These are phyloP conservation scores for Rutpela maculata DNA, from an alignment of 2,888 invertebrate genomes.

Conservation along the genomic window DNA sequence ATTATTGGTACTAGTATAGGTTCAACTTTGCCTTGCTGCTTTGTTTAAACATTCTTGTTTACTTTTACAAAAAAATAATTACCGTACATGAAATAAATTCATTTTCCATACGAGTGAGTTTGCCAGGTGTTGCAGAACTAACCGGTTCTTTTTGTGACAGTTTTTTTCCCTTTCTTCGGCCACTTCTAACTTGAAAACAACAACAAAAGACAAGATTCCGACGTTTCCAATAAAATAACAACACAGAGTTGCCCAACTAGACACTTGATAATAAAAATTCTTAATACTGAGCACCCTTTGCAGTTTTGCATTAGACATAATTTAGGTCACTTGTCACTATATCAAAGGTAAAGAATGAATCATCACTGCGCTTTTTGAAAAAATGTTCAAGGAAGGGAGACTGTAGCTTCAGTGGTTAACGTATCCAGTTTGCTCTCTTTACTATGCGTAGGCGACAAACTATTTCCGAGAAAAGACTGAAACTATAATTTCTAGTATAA, in stretches of 20 bases:
- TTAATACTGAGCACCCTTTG: neutral
- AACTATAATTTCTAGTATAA: too few species aligned
- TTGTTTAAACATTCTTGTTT: neutral
- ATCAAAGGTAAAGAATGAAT: too few species aligned
- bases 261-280: neutral
- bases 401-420: too few species aligned
- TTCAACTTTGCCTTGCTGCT: neutral
- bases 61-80: neutral
- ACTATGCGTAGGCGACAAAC: too few species aligned
- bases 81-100: neutral
- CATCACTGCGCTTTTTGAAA: too few species aligned
- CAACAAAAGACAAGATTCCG: neutral
- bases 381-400: too few species aligned
- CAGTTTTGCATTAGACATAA: neutral
- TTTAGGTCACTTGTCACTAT: neutral
- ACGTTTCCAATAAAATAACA: neutral
- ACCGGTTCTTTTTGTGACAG: neutral
- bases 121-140: neutral
- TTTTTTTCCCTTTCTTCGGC: neutral
- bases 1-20: neutral
- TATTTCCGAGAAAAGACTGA: too few species aligned
- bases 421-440: too few species aligned
- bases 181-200: neutral
- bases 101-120: slow-evolving; percentile 3
- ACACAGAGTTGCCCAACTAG: neutral